phyloP scores from a whole-genome alignment of 2,113 vertebrate species.

The Calidris pugnax region DNA sequence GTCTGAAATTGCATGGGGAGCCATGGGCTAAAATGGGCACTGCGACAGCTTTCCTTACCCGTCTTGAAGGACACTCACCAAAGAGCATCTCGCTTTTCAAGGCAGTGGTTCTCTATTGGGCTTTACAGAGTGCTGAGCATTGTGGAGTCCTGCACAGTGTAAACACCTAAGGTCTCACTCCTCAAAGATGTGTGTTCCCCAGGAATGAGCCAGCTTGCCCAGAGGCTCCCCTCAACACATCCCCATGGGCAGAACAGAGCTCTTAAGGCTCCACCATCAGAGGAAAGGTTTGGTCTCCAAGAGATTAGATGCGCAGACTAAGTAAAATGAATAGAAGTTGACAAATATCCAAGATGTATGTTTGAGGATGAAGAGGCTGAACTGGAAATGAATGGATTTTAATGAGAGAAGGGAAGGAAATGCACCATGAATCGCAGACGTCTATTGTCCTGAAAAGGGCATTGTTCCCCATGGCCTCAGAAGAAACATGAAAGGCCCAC shows the following conservation, averaged over 20 bases:
- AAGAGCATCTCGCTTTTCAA: background rate
- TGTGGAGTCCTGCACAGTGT: background rate
- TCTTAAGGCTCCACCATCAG: background rate
- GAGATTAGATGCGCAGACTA: slow-evolving; percentile 21
- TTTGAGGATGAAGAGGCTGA: slow-evolving; percentile 30
- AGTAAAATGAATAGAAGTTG: slow-evolving; percentile 41
- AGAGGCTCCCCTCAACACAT: slow-evolving; percentile 6
- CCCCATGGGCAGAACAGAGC: background rate
- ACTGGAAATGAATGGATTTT: slow-evolving; percentile 48
- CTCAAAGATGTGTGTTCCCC: background rate
- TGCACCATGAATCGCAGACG: background rate
- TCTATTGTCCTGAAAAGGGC: background rate
- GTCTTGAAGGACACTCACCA: background rate
- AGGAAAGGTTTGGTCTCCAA: slow-evolving; percentile 6
- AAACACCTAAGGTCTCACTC: slow-evolving; percentile 1
- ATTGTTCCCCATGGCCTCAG: background rate
- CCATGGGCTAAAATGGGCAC: background rate
- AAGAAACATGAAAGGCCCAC: background rate
- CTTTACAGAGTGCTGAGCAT: background rate
- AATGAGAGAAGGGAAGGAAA: slow-evolving; percentile 34
- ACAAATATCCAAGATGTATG: slow-evolving; percentile 53
- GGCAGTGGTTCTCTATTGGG: background rate
- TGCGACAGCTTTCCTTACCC: background rate
- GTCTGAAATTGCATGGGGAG: background rate
- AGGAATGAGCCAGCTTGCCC: background rate